A percentile compares a stretch with the other conserved stretches of the same genome.
These are phyloP conservation scores for Noctilio leporinus DNA, from an alignment of 2,113 vertebrate species.

Conservation along the genomic window DNA sequence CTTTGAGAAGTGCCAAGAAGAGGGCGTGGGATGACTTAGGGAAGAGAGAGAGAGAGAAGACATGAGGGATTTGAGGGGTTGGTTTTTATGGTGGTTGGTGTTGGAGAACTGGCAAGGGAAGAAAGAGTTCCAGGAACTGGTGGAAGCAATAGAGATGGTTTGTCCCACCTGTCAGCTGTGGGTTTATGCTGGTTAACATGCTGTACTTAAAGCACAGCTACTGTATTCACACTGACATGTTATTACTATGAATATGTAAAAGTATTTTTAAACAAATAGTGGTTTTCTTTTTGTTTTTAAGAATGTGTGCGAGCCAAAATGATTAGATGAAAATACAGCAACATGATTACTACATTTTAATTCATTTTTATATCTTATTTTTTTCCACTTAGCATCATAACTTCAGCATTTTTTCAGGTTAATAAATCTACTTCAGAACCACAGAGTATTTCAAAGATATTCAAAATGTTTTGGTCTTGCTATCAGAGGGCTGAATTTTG, in stretches of 20 bases:
- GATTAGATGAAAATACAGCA: neutral
- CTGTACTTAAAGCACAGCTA: neutral
- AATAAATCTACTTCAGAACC: neutral
- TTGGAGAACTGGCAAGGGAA: neutral
- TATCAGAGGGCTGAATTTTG: neutral
- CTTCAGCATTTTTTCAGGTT: neutral
- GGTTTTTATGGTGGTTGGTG: neutral
- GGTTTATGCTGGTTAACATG: neutral
- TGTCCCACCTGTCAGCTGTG: neutral
- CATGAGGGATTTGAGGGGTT: neutral
- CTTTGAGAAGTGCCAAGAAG: neutral
- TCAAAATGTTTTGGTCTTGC: neutral
- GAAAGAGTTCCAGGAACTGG: neutral
- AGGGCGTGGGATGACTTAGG: neutral
- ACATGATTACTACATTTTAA: constrained; percentile 14
- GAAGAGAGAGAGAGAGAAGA: neutral
- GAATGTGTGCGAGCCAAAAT: neutral
- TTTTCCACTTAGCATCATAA: neutral
- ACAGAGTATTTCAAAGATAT: neutral
- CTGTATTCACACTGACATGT: neutral
- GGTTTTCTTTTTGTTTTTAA: neutral
- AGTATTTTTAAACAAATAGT: neutral
- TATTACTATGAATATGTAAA: neutral
- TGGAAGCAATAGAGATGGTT: neutral
- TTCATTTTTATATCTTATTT: neutral